phyloP scores from a whole-genome alignment of 2,797 vertebrate species.

The Arctocebus calabarensis region DNA sequence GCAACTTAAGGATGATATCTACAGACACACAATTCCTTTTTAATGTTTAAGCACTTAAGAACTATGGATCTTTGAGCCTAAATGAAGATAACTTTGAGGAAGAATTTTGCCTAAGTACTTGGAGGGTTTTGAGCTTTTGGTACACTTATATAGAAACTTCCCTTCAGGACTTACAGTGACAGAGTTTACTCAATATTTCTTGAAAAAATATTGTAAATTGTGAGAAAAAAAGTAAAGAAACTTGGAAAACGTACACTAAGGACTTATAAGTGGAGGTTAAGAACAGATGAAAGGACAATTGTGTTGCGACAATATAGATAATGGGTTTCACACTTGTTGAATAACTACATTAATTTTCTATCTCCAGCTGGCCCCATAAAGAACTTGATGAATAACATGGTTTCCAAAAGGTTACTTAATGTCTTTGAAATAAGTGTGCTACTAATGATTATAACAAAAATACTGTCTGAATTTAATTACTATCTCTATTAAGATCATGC shows the following conservation, averaged over 20 bases:
- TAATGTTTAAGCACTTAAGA: neutral
- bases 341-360: neutral
- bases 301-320: neutral
- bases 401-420: neutral
- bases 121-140: neutral
- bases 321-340: neutral
- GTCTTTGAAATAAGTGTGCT: neutral
- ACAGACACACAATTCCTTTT: neutral
- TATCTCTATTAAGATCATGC: neutral
- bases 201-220: neutral
- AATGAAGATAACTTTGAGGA: neutral
- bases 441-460: neutral
- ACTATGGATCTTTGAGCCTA: neutral
- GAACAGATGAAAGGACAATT: neutral
- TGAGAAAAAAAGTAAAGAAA: slow-evolving; percentile 3
- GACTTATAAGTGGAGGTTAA: neutral
- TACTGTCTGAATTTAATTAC: neutral
- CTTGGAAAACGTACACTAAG: neutral
- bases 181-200: neutral
- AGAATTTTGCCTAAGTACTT: neutral
- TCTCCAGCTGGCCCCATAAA: slow-evolving; percentile 6
- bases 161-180: neutral
- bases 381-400: neutral
- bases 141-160: neutral
- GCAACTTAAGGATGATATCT: neutral